A percentile compares a stretch with the other conserved stretches of the same genome.
phyloP scores from a whole-genome alignment of 92 coral and sea anemone genomes.

The Epizoanthus fatuus region DNA sequence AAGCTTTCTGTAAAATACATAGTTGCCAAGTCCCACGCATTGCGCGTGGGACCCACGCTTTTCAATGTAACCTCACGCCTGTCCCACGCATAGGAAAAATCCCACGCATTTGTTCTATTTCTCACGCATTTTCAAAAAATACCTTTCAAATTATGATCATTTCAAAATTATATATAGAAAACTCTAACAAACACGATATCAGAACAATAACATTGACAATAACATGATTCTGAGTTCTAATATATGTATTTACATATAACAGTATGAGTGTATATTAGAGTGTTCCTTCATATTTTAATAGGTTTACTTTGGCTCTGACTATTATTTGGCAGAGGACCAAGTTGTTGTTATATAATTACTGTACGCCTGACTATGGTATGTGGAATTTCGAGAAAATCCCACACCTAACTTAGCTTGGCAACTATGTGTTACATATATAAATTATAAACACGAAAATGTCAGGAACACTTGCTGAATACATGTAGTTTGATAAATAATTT shows the following conservation, averaged over 20 bases:
- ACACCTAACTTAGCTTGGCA: too few relatives aligned
- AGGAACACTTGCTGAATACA: too few relatives aligned
- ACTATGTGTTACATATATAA: too few relatives aligned
- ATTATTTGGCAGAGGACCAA: conserved; percentile 7
- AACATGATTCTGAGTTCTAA: too few relatives aligned
- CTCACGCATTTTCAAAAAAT: conserved; percentile 45
- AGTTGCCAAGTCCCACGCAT: too few relatives aligned
- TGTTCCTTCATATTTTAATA: conserved; percentile 4
- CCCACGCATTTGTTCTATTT: conserved; percentile 41
- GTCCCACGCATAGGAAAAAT: conserved; percentile 44
- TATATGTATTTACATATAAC: too few relatives aligned
- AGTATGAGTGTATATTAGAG: background rate
- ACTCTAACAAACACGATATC: conserved; percentile 7
- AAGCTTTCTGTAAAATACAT: too few relatives aligned
- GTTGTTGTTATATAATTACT: background rate
- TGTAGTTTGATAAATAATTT: too few relatives aligned
- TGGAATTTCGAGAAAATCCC: too few relatives aligned
- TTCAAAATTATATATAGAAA: conserved; percentile 33
- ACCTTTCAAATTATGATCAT: conserved; percentile 46
- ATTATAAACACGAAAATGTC: too few relatives aligned
- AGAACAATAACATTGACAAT: background rate
- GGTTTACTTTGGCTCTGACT: conserved; percentile 7
- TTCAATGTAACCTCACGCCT: conserved; percentile 44
- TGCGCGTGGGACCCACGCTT: conserved; percentile 53
- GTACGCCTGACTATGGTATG: background rate